These are phyloP conservation scores for Folsomia manolachei DNA, from an alignment of 2,888 invertebrate species.

Conservation along the genomic window DNA sequence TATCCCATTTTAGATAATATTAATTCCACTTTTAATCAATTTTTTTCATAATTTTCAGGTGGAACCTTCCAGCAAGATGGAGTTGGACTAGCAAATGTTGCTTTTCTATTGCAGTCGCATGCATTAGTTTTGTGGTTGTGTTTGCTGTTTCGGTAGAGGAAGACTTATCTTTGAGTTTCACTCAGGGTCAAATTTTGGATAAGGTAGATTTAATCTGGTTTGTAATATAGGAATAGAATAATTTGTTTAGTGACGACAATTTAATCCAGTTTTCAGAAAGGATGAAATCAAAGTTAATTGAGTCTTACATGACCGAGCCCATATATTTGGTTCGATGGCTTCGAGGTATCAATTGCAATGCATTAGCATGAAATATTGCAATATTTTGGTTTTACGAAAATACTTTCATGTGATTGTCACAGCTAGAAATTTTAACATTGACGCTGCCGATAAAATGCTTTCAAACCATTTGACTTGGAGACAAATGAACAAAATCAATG, in stretches of 20 bases:
- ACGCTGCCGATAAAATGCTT: slow-evolving; percentile 6
- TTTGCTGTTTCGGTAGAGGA: not conserved
- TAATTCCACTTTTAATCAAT: no score
- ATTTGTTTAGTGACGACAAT: not conserved
- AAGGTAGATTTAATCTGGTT: no score
- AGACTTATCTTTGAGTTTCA: not conserved
- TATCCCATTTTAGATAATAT: no score
- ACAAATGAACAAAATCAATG: not conserved
- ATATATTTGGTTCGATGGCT: not conserved
- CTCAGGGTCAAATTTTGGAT: not conserved
- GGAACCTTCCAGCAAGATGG: no score
- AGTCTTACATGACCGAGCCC: not conserved
- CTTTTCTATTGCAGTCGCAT: not conserved
- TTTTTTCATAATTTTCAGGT: no score
- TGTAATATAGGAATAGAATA: no score
- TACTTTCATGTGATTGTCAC: not conserved
- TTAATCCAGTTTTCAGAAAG: not conserved
- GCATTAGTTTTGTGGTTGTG: not conserved
- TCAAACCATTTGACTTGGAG: not conserved
- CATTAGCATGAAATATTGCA: not conserved
- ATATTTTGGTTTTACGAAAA: not conserved
- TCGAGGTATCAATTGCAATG: not conserved
- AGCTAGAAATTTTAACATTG: slow-evolving; percentile 11
- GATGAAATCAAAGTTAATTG: not conserved
- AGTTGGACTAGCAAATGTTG: no score